phyloP scores from a whole-genome alignment of 2,797 vertebrate genomes.

The Enteromius viviparus region DNA sequence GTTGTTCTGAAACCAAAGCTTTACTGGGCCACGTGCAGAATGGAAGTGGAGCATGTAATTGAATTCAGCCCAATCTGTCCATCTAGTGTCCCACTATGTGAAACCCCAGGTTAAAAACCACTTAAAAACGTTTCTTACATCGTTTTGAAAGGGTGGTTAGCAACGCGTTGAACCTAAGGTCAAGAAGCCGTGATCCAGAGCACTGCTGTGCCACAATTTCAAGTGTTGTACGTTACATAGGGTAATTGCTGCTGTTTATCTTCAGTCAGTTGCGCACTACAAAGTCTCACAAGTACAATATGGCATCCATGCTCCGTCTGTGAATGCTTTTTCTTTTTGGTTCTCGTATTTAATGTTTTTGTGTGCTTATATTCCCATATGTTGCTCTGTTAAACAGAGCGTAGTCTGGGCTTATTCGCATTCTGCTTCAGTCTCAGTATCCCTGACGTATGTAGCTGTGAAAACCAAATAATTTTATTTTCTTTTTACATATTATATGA shows the following conservation, averaged over 20 bases:
- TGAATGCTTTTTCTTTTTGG: constrained; percentile 41
- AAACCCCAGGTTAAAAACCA: constrained; percentile 2
- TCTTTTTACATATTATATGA: constrained; percentile 41
- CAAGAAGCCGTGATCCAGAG: not conserved
- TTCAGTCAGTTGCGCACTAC: not conserved
- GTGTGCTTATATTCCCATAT: constrained; percentile 38
- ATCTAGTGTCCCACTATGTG: not conserved
- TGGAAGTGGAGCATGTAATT: not conserved
- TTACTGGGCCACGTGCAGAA: not conserved
- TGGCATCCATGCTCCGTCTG: constrained; percentile 30
- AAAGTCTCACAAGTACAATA: constrained; percentile 12
- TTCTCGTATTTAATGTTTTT: constrained; percentile 41
- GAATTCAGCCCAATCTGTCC: not conserved
- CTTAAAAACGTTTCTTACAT: not conserved
- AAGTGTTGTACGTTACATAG: not conserved
- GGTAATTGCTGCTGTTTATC: constrained; percentile 1
- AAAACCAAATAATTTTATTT: constrained; percentile 54
- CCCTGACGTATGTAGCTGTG: constrained; percentile 53
- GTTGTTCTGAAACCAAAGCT: constrained; percentile 34
- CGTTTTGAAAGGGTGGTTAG: constrained; percentile 4
- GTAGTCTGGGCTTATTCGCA: constrained; percentile 35
- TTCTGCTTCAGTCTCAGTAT: constrained; percentile 36
- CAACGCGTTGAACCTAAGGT: constrained; percentile 1
- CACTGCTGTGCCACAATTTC: not conserved
- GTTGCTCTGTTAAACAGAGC: constrained; percentile 48